A percentile compares a stretch with the other conserved stretches of the same genome.
These are phyloP conservation scores for Meteorus sp. DNA, from an alignment of 1,140 invertebrate genomes.

Conservation along the genomic window DNA sequence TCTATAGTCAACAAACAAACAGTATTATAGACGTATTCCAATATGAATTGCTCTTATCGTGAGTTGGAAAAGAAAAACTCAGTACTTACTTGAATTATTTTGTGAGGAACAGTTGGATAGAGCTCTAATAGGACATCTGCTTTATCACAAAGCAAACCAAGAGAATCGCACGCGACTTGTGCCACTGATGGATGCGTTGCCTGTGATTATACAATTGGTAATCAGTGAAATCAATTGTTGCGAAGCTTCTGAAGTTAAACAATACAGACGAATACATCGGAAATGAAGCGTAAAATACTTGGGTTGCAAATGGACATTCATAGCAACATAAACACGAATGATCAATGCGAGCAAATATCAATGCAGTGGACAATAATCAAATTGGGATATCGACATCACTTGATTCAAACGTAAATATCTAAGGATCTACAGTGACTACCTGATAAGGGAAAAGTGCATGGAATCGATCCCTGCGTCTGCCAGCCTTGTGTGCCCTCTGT, in stretches of 20 bases:
- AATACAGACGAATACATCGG: neutral
- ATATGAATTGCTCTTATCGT: neutral
- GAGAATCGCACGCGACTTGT: constrained; percentile 84
- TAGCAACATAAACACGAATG: too few species aligned
- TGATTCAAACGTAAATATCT: neutral
- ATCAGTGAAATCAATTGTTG: neutral
- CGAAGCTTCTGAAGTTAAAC: neutral
- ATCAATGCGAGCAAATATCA: neutral
- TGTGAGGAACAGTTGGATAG: constrained; percentile 77
- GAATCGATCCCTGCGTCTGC: constrained; percentile 29
- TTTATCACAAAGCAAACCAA: constrained; percentile 81
- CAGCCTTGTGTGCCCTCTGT: constrained; percentile 28
- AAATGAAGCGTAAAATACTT: neutral
- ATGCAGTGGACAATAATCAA: neutral
- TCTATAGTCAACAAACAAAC: constrained; percentile 50
- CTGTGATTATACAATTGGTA: constrained; percentile 59
- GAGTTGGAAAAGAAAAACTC: constrained; percentile 28
- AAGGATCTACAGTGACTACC: constrained; percentile 23
- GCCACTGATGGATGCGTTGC: constrained; percentile 82
- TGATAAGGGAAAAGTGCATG: constrained; percentile 25
- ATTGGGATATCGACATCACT: constrained; percentile 13
- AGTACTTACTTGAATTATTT: constrained; percentile 69
- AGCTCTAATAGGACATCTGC: constrained; percentile 71
- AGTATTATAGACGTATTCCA: too few species aligned
- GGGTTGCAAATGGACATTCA: too few species aligned